Evolutionary conservation across 2,888 invertebrate genomes (phyloP).

Genomic region (Nemapogon koenigi): DNA sequence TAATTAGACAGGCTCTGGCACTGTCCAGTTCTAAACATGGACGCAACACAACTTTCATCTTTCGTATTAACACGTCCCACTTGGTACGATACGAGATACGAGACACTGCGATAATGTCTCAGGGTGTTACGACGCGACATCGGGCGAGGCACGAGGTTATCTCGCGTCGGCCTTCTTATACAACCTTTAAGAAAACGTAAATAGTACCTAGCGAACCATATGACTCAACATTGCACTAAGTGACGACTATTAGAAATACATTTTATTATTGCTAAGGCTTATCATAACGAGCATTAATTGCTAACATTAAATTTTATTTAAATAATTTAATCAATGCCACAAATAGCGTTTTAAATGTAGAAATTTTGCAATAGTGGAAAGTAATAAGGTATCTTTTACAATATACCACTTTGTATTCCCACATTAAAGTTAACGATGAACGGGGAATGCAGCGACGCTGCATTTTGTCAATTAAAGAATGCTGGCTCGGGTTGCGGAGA

Average conservation of each 20-base stretch:
- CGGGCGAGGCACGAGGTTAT: not conserved
- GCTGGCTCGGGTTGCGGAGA: conserved; percentile 33
- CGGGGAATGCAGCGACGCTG: conserved; percentile 39
- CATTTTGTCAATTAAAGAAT: conserved; percentile 59
- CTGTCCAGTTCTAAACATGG: conserved; percentile 3
- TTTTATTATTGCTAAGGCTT: too few species aligned
- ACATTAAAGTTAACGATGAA: conserved; percentile 42
- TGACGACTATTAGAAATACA: too few species aligned
- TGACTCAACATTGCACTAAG: too few species aligned
- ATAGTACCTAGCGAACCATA: too few species aligned
- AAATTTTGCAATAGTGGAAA: not conserved
- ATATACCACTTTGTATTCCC: conserved; percentile 13
- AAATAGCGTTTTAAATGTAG: not conserved
- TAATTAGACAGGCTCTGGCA: conserved; percentile 6
- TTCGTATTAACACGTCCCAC: conserved; percentile 1
- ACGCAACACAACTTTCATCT: conserved; percentile 6
- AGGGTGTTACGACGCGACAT: too few species aligned
- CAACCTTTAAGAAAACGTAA: too few species aligned
- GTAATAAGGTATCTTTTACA: too few species aligned
- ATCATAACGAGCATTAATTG: too few species aligned
- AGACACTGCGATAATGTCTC: conserved; percentile 1
- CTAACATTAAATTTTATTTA: too few species aligned
- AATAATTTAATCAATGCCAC: not conserved
- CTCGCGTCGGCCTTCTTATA: too few species aligned
- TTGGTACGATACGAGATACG: not conserved